Conservation (phyloP, 2,888 invertebrate genomes). For the Serripes groenlandicus region DNA sequence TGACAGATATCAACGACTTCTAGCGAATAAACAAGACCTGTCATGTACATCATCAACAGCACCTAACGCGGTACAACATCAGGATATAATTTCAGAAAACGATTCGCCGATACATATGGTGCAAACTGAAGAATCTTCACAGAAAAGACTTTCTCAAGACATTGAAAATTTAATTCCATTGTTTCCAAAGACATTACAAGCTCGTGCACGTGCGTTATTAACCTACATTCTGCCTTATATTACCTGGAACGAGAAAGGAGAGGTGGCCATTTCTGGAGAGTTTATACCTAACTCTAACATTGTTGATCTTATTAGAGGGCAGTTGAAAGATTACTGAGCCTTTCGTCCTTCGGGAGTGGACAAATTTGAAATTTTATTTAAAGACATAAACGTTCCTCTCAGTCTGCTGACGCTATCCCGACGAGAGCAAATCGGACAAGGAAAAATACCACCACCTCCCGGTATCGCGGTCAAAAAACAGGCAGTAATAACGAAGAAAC, state of each 20-base stretch:
- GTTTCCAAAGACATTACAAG: constrained; percentile 38
- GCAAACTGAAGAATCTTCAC: background rate
- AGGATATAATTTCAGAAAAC: too few species aligned
- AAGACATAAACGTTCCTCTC: constrained; percentile 41
- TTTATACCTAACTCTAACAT: constrained; percentile 44
- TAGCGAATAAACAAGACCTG: too few species aligned
- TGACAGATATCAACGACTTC: constrained; percentile 36
- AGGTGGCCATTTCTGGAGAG: constrained; percentile 27
- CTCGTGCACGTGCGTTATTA: constrained; percentile 15
- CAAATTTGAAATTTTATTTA: constrained; percentile 31
- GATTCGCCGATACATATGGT: too few species aligned
- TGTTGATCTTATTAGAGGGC: constrained; percentile 47
- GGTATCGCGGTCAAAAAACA: constrained; percentile 35
- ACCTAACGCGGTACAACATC: too few species aligned
- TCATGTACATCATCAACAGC: too few species aligned
- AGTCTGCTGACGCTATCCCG: constrained; percentile 35
- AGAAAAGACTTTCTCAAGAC: too few species aligned
- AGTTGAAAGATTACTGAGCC: constrained; percentile 51
- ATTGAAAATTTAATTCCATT: constrained; percentile 9
- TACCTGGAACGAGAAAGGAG: constrained; percentile 49
- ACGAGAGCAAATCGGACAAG: constrained; percentile 33
- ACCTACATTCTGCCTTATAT: constrained; percentile 32
- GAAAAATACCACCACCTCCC: constrained; percentile 38
- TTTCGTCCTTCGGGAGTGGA: constrained; percentile 28
- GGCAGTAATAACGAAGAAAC: background rate